A percentile compares a stretch with the other conserved stretches of the same genome.
These are phyloP conservation scores for Limnothrissa miodon DNA, from an alignment of 2,113 vertebrate genomes.

Conservation along the genomic window DNA sequence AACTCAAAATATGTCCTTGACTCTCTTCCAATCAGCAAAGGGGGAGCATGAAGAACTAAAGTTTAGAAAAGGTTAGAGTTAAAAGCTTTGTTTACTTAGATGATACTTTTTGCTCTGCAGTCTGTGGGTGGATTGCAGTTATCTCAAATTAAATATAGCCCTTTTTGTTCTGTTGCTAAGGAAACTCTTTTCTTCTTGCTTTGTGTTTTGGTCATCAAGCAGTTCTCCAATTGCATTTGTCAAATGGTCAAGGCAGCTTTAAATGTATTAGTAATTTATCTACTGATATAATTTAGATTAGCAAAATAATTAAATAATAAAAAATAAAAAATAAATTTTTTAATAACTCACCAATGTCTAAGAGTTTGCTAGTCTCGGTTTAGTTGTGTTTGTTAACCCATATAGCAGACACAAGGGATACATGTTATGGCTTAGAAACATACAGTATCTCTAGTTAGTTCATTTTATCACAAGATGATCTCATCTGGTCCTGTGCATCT, in stretches of 20 bases:
- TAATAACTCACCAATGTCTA: not conserved
- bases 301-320: too few species aligned
- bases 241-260: not conserved
- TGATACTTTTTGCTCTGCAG: not conserved
- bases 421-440: not conserved
- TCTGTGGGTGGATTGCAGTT: not conserved
- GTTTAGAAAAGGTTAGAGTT: not conserved
- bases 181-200: constrained; percentile 1
- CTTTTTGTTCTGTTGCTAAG: constrained; percentile 18
- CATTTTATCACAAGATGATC: not conserved
- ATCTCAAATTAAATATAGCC: constrained; percentile 15
- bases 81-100: not conserved
- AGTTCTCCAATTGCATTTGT: not conserved
- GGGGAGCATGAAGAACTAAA: not conserved
- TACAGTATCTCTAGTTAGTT: not conserved
- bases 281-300: too few species aligned
- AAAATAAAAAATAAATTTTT: not conserved
- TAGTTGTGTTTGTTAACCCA: not conserved
- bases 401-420: not conserved
- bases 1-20: not conserved
- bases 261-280: too few species aligned
- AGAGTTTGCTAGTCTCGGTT: not conserved
- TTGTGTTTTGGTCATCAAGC: not conserved
- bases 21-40: not conserved
- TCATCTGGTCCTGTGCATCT: not conserved